Conservation (phyloP, 1,140 invertebrate genomes). For the Phymorhynchus buccinoides region DNA sequence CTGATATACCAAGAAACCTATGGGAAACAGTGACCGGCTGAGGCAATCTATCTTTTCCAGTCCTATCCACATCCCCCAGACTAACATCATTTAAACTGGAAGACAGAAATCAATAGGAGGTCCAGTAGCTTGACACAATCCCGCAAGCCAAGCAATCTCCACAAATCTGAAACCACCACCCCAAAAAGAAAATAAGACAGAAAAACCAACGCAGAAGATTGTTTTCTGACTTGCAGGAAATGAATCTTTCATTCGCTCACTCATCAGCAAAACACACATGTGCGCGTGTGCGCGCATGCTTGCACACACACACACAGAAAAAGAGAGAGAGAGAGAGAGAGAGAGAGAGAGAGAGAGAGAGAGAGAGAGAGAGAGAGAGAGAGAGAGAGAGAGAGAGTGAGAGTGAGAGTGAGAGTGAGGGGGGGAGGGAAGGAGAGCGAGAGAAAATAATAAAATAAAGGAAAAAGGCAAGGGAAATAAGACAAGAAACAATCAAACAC, state of each 20-base stretch:
- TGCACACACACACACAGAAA: too few relatives aligned
- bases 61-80: background rate
- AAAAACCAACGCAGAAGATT: background rate
- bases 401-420: conserved; percentile 24
- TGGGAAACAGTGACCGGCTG: background rate
- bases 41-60: background rate
- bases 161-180: background rate
- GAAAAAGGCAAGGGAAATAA: background rate
- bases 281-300: too few relatives aligned
- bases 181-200: background rate
- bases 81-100: too few relatives aligned
- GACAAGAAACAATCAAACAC: background rate
- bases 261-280: too few relatives aligned
- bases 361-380: conserved; percentile 27
- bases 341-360: conserved; percentile 26
- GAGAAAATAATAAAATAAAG: conserved; percentile 15
- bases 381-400: conserved; percentile 23
- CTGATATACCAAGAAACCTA: background rate
- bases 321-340: too few relatives aligned
- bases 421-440: conserved; percentile 22
- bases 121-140: background rate
- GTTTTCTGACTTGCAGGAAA: background rate
- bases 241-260: too few relatives aligned
- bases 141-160: background rate
- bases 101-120: background rate